Evolutionary conservation across 2,797 vertebrate genomes (phyloP), one percentile per base, ranked within the genome.

Genomic region (Numenius phaeopus): DNA sequence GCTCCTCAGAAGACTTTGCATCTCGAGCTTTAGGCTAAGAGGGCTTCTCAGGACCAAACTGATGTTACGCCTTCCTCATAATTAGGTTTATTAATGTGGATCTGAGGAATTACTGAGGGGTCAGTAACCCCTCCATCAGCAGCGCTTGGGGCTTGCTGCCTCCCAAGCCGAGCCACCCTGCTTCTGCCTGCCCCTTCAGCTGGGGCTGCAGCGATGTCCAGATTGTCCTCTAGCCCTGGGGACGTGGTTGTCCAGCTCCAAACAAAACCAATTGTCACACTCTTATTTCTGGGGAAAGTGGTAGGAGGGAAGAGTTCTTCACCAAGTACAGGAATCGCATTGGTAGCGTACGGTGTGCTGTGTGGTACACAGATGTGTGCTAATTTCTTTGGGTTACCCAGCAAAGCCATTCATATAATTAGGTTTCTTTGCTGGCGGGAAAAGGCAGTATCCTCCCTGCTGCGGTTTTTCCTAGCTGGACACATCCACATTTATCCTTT

Each of bases 381-480:
- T 95, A 20, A 93, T 92, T 96, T 89, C 90, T 87, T 62, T 34
- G 94, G 75, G 78, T 90, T 92, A 78, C 50, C 94, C 89, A 76
- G 87, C 62, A 94, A 95, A 92, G 65, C 87, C 87, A 16, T 76
- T 78, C 72, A 16, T 75, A 88, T 96, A 96, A 96, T 92, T 85
- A 93, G 30, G 55, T 88, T 83, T 96, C 92, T 87, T 46, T 92
- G 62, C 44, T 97, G 75, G 50, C 82, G 89, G 94, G 94, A 95
- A 95, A 92, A 96, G 72, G 89, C 90, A 72, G 61, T 72, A 62
- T 88, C 65, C 32, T 91, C 58, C 94, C 82, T 0, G 1, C 73
- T 88, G 89, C 1, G 9, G 16, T 83, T 87, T 89, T 87, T 66
- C 39, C 55, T 94, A 83, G 55, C 87, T 72, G 87, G 94, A 94